Conservation (phyloP, 2,113 vertebrate species). For the Poeciliopsis occidentalis region DNA sequence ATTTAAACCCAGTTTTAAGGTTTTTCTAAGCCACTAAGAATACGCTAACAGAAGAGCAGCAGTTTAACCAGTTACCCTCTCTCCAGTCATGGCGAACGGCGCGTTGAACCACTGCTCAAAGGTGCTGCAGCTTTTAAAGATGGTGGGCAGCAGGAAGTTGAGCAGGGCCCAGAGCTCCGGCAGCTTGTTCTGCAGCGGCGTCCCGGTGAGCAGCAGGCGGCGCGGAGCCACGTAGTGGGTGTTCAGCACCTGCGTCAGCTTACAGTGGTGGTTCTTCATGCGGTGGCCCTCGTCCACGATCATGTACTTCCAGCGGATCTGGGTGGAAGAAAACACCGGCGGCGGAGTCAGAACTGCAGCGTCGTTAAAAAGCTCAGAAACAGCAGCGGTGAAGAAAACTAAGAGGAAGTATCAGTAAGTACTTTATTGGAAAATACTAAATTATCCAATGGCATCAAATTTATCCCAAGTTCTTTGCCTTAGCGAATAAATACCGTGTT, state of each 20-base stretch:
- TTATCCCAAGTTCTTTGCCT: too few species aligned
- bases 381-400: too few species aligned
- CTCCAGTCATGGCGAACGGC: constrained; percentile 97
- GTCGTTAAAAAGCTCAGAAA: background rate
- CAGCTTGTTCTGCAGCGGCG: constrained; percentile 95
- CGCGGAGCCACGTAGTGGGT: constrained; percentile 97
- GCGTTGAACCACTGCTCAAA: constrained; percentile 99
- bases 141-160: constrained; percentile 97
- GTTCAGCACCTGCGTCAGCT: constrained; percentile 96
- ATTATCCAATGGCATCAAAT: too few species aligned
- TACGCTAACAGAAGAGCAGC: background rate
- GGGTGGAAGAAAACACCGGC: background rate
- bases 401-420: too few species aligned
- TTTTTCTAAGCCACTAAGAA: background rate
- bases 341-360: background rate
- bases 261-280: constrained; percentile 99
- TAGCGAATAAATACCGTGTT: too few species aligned
- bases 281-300: constrained; percentile 98
- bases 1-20: background rate
- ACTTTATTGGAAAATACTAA: too few species aligned
- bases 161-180: constrained; percentile 98
- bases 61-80: constrained; percentile 81
- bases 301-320: constrained; percentile 99
- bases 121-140: constrained; percentile 98
- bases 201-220: constrained; percentile 92